Percentiles rank a stretch among this genome's conserved stretches.
phyloP scores from a whole-genome alignment of 53 echinoderm and acorn worm species.

The Paracentrotus lividus region DNA sequence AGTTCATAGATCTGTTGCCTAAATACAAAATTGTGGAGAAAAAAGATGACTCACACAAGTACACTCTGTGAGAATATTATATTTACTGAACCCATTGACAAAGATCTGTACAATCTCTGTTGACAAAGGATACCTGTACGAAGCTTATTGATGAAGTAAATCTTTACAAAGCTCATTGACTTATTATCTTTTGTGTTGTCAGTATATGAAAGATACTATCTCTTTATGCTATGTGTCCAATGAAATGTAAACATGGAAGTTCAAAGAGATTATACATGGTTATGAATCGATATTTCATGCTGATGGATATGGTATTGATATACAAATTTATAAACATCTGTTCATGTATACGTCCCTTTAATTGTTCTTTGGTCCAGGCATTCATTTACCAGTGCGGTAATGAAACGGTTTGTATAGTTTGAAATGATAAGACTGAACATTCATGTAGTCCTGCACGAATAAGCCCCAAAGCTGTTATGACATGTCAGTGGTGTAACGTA shows the following conservation, averaged over 20 bases:
- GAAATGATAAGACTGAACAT: background rate
- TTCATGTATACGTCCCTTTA: background rate
- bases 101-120: slow-evolving; percentile 31
- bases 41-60: slow-evolving; percentile 14
- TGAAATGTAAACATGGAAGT: background rate
- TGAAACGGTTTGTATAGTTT: background rate
- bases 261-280: background rate
- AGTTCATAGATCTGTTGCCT: background rate
- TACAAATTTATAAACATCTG: background rate
- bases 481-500: background rate
- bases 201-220: background rate
- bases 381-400: background rate
- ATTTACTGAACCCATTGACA: too few relatives aligned
- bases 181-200: background rate
- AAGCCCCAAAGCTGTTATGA: background rate
- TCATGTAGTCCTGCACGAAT: background rate
- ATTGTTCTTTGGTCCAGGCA: background rate
- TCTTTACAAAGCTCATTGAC: background rate
- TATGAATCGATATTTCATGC: background rate
- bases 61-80: too few relatives aligned
- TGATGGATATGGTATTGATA: background rate
- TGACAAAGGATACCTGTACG: background rate
- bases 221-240: background rate
- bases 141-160: background rate
- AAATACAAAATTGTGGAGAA: background rate